Evolutionary conservation across 2,888 invertebrate genomes (phyloP).

Genomic region (Pachymerium ferrugineum): DNA sequence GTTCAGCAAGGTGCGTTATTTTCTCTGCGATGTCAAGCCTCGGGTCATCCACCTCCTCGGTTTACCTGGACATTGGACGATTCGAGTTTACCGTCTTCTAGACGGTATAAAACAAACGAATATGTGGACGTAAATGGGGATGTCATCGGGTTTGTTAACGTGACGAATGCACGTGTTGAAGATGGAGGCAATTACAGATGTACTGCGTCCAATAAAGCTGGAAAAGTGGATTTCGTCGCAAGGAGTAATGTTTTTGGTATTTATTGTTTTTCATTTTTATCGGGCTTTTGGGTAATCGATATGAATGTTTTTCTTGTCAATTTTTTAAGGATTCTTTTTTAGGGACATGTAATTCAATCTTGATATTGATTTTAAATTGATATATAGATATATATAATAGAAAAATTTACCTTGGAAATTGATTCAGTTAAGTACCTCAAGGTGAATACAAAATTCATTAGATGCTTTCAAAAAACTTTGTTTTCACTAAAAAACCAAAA

Average conservation of each 20-base stretch:
- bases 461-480: too few species aligned
- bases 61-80: constrained; percentile 40
- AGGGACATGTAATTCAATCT: too few species aligned
- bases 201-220: constrained; percentile 33
- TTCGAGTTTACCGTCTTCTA: constrained; percentile 1
- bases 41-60: constrained; percentile 44
- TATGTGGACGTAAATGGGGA: constrained; percentile 30
- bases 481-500: too few species aligned
- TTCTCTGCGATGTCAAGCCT: constrained; percentile 39
- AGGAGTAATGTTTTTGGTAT: constrained; percentile 37
- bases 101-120: constrained; percentile 30
- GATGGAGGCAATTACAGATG: constrained; percentile 35
- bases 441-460: too few species aligned
- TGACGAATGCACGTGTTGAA: constrained; percentile 29
- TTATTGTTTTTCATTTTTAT: too few species aligned
- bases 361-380: too few species aligned
- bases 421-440: too few species aligned
- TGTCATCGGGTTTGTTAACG: constrained; percentile 33
- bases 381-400: too few species aligned
- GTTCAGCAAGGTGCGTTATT: constrained; percentile 39
- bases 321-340: too few species aligned
- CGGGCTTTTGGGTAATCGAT: too few species aligned
- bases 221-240: constrained; percentile 28
- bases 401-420: too few species aligned
- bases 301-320: too few species aligned